phyloP scores from a whole-genome alignment of 2,888 invertebrate genomes.

The Phania funesta region DNA sequence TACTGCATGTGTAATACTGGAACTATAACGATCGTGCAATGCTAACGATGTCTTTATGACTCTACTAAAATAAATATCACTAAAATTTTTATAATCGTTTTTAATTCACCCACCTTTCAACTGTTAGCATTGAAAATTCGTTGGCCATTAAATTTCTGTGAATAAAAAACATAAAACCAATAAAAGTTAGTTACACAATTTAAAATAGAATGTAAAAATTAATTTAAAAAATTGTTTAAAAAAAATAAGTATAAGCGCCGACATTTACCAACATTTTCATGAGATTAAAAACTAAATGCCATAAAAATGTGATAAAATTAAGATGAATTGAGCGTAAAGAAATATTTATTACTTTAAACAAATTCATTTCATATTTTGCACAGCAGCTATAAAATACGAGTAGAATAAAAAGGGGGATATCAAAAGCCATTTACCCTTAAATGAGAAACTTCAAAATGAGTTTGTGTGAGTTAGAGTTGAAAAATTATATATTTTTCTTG shows the following conservation, averaged over 20 bases:
- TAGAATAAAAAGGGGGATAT: no score
- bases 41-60: no score
- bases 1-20: no score
- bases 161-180: conserved; percentile 11
- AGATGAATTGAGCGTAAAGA: conserved; percentile 24
- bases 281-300: conserved; percentile 19
- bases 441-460: no score
- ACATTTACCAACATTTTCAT: neutral
- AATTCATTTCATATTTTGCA: neutral
- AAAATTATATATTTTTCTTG: no score
- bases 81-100: no score
- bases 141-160: conserved; percentile 12
- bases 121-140: neutral
- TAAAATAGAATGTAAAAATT: neutral
- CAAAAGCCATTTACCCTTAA: no score
- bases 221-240: neutral
- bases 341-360: conserved; percentile 10
- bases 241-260: neutral
- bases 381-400: no score
- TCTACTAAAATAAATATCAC: no score
- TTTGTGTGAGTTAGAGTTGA: no score
- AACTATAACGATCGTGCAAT: no score
- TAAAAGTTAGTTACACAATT: conserved; percentile 42
- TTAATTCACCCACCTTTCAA: conserved; percentile 45
- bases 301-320: conserved; percentile 47